Evolutionary conservation across 2,797 vertebrate species (phyloP).

Genomic region (Ctenochaetus hawaiiensis): DNA sequence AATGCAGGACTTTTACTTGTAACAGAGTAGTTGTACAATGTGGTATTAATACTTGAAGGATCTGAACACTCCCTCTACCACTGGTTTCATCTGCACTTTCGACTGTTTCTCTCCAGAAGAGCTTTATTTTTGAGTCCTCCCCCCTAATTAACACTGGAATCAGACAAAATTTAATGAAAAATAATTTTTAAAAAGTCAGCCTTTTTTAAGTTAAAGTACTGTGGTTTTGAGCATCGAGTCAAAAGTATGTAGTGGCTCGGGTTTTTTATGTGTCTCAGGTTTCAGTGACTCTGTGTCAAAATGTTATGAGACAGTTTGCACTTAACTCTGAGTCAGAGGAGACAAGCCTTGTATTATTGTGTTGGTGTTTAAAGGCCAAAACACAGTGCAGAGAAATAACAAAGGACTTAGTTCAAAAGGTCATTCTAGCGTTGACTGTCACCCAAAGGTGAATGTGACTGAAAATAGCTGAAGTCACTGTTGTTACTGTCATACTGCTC

Average conservation of each 20-base stretch:
- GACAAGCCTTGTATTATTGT: constrained; percentile 10
- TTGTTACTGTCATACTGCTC: neutral
- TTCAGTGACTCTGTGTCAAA: neutral
- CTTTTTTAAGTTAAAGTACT: too few species aligned
- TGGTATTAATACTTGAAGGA: neutral
- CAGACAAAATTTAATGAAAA: neutral
- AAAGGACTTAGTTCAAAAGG: neutral
- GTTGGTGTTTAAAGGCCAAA: constrained; percentile 12
- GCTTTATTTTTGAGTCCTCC: neutral
- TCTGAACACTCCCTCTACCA: neutral
- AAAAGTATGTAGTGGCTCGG: neutral
- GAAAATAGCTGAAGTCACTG: neutral
- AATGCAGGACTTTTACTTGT: neutral
- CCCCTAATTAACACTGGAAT: neutral
- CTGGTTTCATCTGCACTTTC: too few species aligned
- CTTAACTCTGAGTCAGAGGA: neutral
- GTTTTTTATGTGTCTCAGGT: neutral
- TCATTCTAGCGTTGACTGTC: neutral
- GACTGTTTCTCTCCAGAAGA: neutral
- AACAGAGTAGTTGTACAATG: neutral
- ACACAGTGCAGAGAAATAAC: neutral
- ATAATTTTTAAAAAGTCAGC: neutral
- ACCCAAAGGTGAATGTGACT: neutral
- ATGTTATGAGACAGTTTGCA: neutral
- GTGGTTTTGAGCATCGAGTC: neutral